phyloP scores from a whole-genome alignment of 2,797 vertebrate genomes.

The Premnoplex brunnescens region DNA sequence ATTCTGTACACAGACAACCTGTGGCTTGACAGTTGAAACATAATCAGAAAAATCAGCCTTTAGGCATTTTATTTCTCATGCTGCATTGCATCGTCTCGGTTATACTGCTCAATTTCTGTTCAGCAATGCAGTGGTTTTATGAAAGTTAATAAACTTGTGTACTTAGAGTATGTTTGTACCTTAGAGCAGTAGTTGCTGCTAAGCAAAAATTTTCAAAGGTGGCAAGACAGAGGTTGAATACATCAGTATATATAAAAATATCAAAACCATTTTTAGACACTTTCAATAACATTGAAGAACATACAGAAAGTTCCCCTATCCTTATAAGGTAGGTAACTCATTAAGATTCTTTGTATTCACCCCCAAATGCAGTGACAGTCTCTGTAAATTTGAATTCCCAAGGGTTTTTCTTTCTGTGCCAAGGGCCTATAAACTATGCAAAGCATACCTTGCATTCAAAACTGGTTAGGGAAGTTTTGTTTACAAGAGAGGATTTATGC shows the following conservation, averaged over 20 bases:
- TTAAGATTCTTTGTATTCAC: neutral
- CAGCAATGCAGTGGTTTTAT: neutral
- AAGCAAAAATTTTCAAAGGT: neutral
- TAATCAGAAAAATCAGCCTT: neutral
- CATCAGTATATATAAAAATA: neutral
- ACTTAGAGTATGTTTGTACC: neutral
- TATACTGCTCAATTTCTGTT: neutral
- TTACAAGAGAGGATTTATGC: constrained; percentile 6
- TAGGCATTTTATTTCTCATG: neutral
- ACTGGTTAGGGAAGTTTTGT: constrained; percentile 38
- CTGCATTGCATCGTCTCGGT: neutral
- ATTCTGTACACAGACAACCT: neutral
- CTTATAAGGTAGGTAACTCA: neutral
- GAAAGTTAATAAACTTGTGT: neutral
- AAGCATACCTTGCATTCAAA: neutral
- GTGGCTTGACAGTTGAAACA: neutral
- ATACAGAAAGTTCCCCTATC: neutral
- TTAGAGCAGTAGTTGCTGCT: neutral
- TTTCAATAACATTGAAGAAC: neutral
- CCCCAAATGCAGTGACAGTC: neutral
- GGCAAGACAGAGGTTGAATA: neutral
- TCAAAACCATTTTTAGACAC: neutral
- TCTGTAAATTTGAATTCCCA: neutral
- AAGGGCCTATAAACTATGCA: neutral
- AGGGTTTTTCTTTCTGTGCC: neutral